Evolutionary conservation across 2,888 invertebrate genomes (phyloP).

Genomic region (Bedellia somnulentella): DNA sequence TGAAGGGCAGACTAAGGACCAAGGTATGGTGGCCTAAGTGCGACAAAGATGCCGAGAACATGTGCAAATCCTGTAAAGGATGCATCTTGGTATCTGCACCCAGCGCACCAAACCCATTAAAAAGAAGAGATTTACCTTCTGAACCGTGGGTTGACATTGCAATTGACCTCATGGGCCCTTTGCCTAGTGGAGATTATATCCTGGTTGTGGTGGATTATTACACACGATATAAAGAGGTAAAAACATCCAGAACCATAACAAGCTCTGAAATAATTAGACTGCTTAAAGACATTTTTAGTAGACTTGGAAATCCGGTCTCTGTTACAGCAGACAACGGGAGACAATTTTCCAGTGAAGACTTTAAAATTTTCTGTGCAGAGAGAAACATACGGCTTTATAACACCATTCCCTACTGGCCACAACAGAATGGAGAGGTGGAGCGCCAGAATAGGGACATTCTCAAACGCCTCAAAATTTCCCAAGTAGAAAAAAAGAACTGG

Average conservation of each 20-base stretch:
- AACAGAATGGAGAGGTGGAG: slow-evolving; percentile 15
- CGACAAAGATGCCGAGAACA: slow-evolving; percentile 3
- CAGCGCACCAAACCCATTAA: slow-evolving; percentile 10
- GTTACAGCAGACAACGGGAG: slow-evolving; percentile 5
- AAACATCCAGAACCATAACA: slow-evolving; percentile 3
- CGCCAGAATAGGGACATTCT: slow-evolving; percentile 6
- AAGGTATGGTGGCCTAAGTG: slow-evolving; percentile 7
- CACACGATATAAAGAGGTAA: slow-evolving; percentile 9
- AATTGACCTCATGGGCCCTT: slow-evolving; percentile 12
- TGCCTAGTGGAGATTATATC: slow-evolving; percentile 12
- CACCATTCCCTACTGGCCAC: slow-evolving; percentile 15
- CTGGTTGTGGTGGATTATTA: slow-evolving; percentile 14
- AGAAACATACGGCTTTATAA: slow-evolving; percentile 4
- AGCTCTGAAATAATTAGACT: slow-evolving; percentile 4
- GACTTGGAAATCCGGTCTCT: slow-evolving; percentile 3
- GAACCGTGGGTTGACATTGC: slow-evolving; percentile 12
- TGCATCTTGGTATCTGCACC: slow-evolving; percentile 10
- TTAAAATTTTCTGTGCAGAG: slow-evolving; percentile 5
- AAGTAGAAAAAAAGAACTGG: slow-evolving; percentile 3
- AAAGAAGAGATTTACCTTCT: slow-evolving; percentile 8
- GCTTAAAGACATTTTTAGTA: slow-evolving; percentile 4
- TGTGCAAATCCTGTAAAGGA: slow-evolving; percentile 7
- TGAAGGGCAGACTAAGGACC: slow-evolving; percentile 18
- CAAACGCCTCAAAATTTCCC: slow-evolving; percentile 4
- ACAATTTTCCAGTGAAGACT: slow-evolving; percentile 5